Evolutionary conservation across 1,140 invertebrate species (phyloP), one percentile per base, ranked within the genome.

Genomic region (Scaptomyza pallida): DNA sequence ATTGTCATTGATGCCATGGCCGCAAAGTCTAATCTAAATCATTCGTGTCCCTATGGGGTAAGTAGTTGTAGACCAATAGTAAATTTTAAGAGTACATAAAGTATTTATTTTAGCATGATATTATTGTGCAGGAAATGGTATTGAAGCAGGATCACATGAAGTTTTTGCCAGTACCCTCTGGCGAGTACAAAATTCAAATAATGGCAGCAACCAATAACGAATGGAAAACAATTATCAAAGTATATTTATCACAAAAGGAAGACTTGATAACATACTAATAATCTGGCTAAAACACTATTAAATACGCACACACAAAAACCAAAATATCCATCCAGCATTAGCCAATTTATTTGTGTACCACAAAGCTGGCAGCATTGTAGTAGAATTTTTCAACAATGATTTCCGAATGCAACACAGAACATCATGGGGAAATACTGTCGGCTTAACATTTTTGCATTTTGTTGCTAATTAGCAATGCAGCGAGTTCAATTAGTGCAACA

Each of bases 131-230:
- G 2, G 41, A 65, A 23, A 15, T 70, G 44, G 35, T 65, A 3
- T 40, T 65, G 0, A 3, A 35, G 2, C 59, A 59, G 4, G 33
- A 61, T 5, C 63, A 47, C 47, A 37, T 78, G 1, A 35, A 15
- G 5, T 26, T 35, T 2, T 9, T 75, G 10, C 68, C 72, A 1
- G 8, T 75, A 10, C 72, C 68, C 2, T 6, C 30, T 0, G 76
- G 68, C 8, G 69, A 69, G 4, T 79, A 79, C 30, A 65, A 70
- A 60, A 23, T 70, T 23, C 12, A 54, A 5, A 2, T 76, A 8
- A 19, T 40, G 35, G 43, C 62, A 1, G 50, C 30, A n/a, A 50
- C 52, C 6, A 51, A 61, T 15, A 62, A 75, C 6, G 19, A 60
- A 1, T 78, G 63, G 68, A 52, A 71, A 19, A 52, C 57, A 0